Base-by-base conservation (phyloP, 2,113 vertebrate species). In the Prunella fulvescens region DNA sequence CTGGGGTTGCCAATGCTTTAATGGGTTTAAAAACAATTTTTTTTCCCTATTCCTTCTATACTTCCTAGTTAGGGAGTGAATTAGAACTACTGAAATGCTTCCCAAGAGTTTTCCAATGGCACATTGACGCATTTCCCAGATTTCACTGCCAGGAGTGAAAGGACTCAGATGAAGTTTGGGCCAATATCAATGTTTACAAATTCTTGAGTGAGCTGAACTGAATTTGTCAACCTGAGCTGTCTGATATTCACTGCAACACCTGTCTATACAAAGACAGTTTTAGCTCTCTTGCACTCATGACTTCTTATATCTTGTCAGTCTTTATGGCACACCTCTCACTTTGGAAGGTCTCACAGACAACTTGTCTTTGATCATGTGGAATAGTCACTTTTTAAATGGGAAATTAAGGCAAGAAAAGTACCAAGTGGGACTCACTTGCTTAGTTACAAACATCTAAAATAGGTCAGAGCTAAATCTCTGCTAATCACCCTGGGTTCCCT, bases 131-230 rank as follows among this genome's bases (percentile, higher is more conserved):
- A 33, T 90, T 90, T 76, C 70, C 67, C 88, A 92, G 51, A 83
- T 65, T 90, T 62, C 20, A 53, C 17, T 93, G 72, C 28, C 51
- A 70, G 67, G 48, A 90, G n/a, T 56, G 62, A 81, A 81, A 39
- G 76, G 40, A 79, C 48, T 61, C 58, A 92, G 60, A 60, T 62
- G 67, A 83, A 51, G 26, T 84, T 67, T 67, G 88, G 61, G 80
- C 80, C 91, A 92, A 74, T 91, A 91, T 92, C 72, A 92, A 18
- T 86, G 86, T 92, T 94, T 92, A 86, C 40, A 86, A 51, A 84
- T 74, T 92, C 56, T 45, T 81, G 91, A 96, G 82, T 91, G 72
- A 88, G 72, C 47, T 92, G 92, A 91, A 92, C 94, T 88, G 72
- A 95, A 91, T 93, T 94, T 92, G 83, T 94, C 92, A 91, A n/a